Evolutionary conservation across 2,797 vertebrate genomes (phyloP), one percentile per base, ranked within the genome.

Genomic region (Characodon lateralis): DNA sequence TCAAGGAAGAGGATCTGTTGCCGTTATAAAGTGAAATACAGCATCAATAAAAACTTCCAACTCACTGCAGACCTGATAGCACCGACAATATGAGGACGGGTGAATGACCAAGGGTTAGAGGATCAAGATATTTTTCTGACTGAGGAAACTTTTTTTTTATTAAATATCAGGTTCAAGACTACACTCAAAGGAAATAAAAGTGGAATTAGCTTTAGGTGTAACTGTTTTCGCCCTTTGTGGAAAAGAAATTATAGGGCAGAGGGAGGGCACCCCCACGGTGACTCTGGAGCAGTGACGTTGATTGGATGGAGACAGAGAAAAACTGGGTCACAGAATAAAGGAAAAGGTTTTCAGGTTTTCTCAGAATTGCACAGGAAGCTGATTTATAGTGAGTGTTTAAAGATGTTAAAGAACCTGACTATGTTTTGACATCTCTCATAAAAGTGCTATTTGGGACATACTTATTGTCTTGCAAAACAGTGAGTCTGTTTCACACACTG

Each of bases 321-420:
- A 92, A 92, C 78, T 92, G 88, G 91, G 91, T 92, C 92, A 93
- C 28, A 87, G 87, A 88, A 91, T 86, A 93, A 91, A 90, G 78
- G 61, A 75, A 81, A 69, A 74, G 74, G 69, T 77, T 80, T 71
- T 68, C 79, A 58, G 70, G 79, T 71, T 53, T 86, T 83, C 68
- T 74, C 58, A 81, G 88, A 88, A 83, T 86, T 86, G 78, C 79
- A 86, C 68, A 82, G 84, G 79, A 78, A 83, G 72, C 82, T 89
- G 74, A 63, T 84, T 78, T 77, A 74, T 78, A 77, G 59, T 1
- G 1, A 61, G 77, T 53, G 71, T 59, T 83, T 72, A 48, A 74
- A 85, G 72, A 87, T 80, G 73, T 6, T 76, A 69, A 87, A 84
- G 72, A 84, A 71, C 41, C 14, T 56, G 24, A 28, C 43, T 59